phyloP scores from a whole-genome alignment of 1,140 invertebrate species.

The Trichonephila clavata region DNA sequence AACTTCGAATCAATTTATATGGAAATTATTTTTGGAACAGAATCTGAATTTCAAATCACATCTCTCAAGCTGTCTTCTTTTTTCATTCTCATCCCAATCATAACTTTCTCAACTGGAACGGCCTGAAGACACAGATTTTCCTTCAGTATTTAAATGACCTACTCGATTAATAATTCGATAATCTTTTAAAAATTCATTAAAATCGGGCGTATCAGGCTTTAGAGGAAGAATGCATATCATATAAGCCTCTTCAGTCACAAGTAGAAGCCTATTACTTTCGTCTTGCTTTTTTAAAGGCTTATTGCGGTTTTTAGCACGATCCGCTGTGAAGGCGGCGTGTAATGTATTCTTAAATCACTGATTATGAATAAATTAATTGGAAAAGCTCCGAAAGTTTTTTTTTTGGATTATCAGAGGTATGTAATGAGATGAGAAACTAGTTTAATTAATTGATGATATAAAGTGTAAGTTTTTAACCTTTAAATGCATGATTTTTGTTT shows the following conservation, averaged over 20 bases:
- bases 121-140: neutral
- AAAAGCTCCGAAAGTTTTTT: neutral
- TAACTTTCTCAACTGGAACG: neutral
- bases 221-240: neutral
- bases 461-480: neutral
- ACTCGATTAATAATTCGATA: constrained; percentile 10
- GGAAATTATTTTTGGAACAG: constrained; percentile 17
- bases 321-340: neutral
- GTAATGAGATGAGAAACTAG: neutral
- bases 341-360: neutral
- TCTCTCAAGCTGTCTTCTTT: neutral
- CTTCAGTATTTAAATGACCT: neutral
- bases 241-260: neutral
- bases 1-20: constrained; percentile 36
- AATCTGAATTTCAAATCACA: constrained; percentile 16
- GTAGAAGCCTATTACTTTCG: neutral
- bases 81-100: neutral
- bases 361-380: constrained; percentile 8
- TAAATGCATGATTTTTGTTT: neutral
- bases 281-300: neutral
- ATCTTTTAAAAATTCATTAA: neutral
- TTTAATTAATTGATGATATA: neutral
- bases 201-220: neutral
- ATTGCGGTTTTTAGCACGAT: neutral
- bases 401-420: neutral